A percentile compares a stretch with the other conserved stretches of the same genome.
phyloP scores from a whole-genome alignment of 2,888 invertebrate species.

The Andricus curvator region DNA sequence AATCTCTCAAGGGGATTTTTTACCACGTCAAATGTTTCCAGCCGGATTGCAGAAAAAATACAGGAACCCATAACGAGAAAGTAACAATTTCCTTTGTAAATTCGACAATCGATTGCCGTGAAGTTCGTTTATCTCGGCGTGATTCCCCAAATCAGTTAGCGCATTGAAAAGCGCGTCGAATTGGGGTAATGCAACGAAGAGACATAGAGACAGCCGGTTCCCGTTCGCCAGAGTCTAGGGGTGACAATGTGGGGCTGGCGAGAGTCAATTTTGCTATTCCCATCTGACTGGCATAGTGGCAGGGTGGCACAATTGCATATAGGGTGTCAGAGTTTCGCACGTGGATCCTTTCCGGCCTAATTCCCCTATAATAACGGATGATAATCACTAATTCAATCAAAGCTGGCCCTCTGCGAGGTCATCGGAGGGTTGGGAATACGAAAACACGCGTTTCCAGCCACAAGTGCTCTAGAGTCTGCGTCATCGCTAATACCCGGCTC shows the following conservation, averaged over 20 bases:
- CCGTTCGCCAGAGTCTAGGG: not conserved
- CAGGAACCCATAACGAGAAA: not conserved
- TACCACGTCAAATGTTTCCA: not conserved
- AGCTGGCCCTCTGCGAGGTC: conserved; percentile 48
- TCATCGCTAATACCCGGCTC: conserved; percentile 71
- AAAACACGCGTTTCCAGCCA: conserved; percentile 70
- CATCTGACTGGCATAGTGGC: conserved; percentile 26
- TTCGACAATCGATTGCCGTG: conserved; percentile 17
- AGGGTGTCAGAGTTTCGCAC: conserved; percentile 2
- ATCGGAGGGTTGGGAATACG: conserved; percentile 56
- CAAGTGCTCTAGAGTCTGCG: conserved; percentile 66
- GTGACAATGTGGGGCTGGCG: not conserved
- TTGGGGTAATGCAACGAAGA: conserved; percentile 48
- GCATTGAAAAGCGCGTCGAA: conserved; percentile 56
- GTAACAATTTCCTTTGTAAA: conserved; percentile 6
- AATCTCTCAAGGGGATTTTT: not conserved
- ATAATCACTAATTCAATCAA: conserved; percentile 67
- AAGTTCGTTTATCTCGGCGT: conserved; percentile 31
- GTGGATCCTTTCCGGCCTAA: conserved; percentile 39
- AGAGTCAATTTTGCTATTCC: conserved; percentile 45
- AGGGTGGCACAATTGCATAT: not conserved
- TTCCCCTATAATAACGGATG: conserved; percentile 44
- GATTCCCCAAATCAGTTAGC: conserved; percentile 56
- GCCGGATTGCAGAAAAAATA: not conserved
- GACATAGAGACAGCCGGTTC: not conserved